phyloP scores from a whole-genome alignment of 2,113 vertebrate genomes.

The Limnothrissa miodon region DNA sequence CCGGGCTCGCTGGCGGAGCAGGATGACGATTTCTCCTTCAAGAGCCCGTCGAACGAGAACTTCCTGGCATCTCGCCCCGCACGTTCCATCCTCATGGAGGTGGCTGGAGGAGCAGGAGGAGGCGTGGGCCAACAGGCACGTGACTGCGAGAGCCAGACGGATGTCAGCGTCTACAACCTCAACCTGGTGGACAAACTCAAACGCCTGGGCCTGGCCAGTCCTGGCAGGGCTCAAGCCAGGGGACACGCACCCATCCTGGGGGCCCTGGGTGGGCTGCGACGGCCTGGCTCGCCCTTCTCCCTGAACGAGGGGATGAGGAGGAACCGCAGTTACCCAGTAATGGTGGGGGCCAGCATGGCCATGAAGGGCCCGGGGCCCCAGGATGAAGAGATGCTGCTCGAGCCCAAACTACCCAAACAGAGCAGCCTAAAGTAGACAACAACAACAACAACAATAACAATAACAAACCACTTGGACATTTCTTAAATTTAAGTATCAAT shows the following conservation, averaged over 20 bases:
- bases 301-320: slow-evolving; percentile 84
- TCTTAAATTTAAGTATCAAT: slow-evolving; percentile 6
- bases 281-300: slow-evolving; percentile 79
- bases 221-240: slow-evolving; percentile 66
- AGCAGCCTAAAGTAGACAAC: slow-evolving; percentile 74
- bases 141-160: slow-evolving; percentile 92
- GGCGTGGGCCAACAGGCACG: slow-evolving; percentile 64
- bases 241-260: slow-evolving; percentile 68
- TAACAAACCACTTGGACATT: slow-evolving; percentile 34
- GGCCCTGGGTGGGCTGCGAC: slow-evolving; percentile 77
- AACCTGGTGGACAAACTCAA: slow-evolving; percentile 96
- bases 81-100: slow-evolving; percentile 90
- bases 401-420: slow-evolving; percentile 74
- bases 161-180: slow-evolving; percentile 92
- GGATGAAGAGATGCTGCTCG: slow-evolving; percentile 77
- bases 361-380: slow-evolving; percentile 89
- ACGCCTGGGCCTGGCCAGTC: slow-evolving; percentile 83
- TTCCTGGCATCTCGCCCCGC: slow-evolving; percentile 95
- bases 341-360: slow-evolving; percentile 98
- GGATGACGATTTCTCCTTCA: slow-evolving; percentile 83
- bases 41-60: slow-evolving; percentile 90
- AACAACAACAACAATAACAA: slow-evolving; percentile 41
- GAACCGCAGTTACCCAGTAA: slow-evolving; percentile 91
- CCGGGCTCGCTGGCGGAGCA: not conserved
- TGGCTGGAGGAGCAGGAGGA: slow-evolving; percentile 57